phyloP scores from a whole-genome alignment of 1,140 invertebrate species.

The Zophobas morio region DNA sequence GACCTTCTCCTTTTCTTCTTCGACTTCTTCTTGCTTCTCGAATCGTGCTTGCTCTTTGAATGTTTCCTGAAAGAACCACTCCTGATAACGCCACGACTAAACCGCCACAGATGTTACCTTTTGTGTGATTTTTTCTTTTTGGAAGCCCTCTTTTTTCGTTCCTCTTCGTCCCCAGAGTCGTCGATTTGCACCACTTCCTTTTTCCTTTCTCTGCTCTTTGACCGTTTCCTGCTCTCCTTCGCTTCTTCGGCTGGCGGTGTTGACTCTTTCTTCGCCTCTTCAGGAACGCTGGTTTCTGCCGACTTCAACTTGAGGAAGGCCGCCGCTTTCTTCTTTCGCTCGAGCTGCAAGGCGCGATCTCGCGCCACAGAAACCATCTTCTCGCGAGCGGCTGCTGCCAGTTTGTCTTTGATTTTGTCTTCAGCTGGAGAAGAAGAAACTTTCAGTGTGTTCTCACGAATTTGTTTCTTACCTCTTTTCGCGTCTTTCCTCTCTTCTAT shows the following conservation, averaged over 20 bases:
- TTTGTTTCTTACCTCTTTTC: constrained; percentile 50
- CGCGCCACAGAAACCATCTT: constrained; percentile 71
- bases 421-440: constrained; percentile 68
- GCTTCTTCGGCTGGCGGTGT: constrained; percentile 48
- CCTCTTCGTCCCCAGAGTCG: constrained; percentile 18
- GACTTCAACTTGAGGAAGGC: constrained; percentile 76
- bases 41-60: constrained; percentile 57
- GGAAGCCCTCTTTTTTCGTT: background rate
- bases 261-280: constrained; percentile 49
- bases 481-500: constrained; percentile 60
- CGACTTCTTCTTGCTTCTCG: constrained; percentile 58
- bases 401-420: constrained; percentile 76
- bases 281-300: constrained; percentile 40
- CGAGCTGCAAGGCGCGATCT: constrained; percentile 79
- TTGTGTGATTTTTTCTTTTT: constrained; percentile 59
- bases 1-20: constrained; percentile 55
- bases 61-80: constrained; percentile 58
- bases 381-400: constrained; percentile 74
- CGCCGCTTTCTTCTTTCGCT: constrained; percentile 78
- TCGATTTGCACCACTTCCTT: constrained; percentile 30
- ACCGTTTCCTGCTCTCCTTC: constrained; percentile 48
- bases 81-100: background rate
- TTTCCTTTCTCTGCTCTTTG: constrained; percentile 29
- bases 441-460: too few species aligned
- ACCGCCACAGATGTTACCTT: constrained; percentile 51